Base-by-base conservation (phyloP, 2,113 vertebrate genomes). In the Engraulis encrasicolus region DNA sequence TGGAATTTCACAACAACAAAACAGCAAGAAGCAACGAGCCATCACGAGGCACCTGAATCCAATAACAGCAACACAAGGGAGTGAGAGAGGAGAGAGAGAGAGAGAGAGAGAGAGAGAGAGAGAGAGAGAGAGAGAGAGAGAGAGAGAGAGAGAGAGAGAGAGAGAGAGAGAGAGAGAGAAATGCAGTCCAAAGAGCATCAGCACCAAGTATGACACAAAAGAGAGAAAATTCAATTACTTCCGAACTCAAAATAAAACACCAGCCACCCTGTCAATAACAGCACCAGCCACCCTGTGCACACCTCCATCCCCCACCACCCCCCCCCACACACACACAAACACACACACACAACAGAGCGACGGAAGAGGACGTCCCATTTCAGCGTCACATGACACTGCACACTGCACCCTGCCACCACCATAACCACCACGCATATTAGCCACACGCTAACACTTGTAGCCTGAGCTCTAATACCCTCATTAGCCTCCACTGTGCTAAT, bases 361-460 rank as follows among this genome's bases (percentile, higher is more conserved):
- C n/a, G n/a, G 3, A 2, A 14, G 12, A n/a, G 11, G 23, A 11
- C 31, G 15, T 15, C 87, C 82, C 80, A 84, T 83, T 89, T 90
- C 86, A 87, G 38, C 89, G 92, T 93, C 92, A 90, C 89, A 92
- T 94, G 92, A n/a, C n/a, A n/a, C n/a, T n/a, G n/a, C n/a, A n/a
- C n/a, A n/a, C n/a, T n/a, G 94, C 89, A 88, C 58, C 87, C 86
- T 31, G 37, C 50, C 80, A 78, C 27, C 85, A 74, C 81, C 40
- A 9, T 45, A 66, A 23, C 86, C 90, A n/a, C n/a, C n/a, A n/a
- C n/a, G n/a, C n/a, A n/a, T n/a, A n/a, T n/a, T n/a, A n/a, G n/a
- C n/a, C n/a, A n/a, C n/a, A n/a, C n/a, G n/a, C n/a, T n/a, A n/a
- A n/a, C n/a, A n/a, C n/a, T n/a, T n/a, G n/a, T n/a, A n/a, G n/a